Evolutionary conservation across 2,797 vertebrate species (phyloP).

Genomic region (Jordanella pulchra): DNA sequence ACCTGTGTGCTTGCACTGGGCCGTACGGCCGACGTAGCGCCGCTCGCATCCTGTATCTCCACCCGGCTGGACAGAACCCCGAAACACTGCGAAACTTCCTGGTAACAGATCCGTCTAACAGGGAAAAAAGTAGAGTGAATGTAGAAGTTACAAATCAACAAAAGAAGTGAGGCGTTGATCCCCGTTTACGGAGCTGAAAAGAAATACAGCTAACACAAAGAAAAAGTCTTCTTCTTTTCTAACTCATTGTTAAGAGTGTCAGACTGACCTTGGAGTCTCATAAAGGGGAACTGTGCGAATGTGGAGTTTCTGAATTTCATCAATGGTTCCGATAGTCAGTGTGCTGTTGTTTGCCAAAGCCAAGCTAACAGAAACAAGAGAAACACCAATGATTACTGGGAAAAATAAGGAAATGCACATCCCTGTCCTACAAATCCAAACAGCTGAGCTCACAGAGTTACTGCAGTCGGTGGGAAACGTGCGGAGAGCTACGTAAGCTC

Average conservation of each 20-base stretch:
- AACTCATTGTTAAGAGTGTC: not conserved
- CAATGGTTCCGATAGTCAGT: conserved; percentile 96
- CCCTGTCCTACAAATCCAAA: not conserved
- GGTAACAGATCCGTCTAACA: conserved; percentile 95
- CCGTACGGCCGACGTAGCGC: conserved; percentile 89
- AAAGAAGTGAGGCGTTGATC: not conserved
- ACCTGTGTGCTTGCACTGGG: conserved; percentile 99
- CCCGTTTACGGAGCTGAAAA: not conserved
- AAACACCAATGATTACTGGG: not conserved
- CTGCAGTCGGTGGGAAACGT: conserved; percentile 11
- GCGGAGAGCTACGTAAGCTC: conserved; percentile 3
- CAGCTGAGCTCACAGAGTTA: conserved; percentile 5
- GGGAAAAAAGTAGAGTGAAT: conserved; percentile 3
- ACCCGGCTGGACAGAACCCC: conserved; percentile 95
- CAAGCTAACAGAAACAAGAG: conserved; percentile 76
- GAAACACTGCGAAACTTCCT: conserved; percentile 97
- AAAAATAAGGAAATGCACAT: not conserved
- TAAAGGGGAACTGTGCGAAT: conserved; percentile 97
- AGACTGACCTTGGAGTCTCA: conserved; percentile 92
- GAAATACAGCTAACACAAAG: not conserved
- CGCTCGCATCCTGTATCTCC: conserved; percentile 95
- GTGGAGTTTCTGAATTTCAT: conserved; percentile 98
- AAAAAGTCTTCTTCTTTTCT: not conserved
- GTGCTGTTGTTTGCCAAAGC: conserved; percentile 98
- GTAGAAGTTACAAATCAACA: conserved; percentile 18